Base-by-base conservation (phyloP, 2,888 invertebrate species). In the Teleogryllus oceanicus region DNA sequence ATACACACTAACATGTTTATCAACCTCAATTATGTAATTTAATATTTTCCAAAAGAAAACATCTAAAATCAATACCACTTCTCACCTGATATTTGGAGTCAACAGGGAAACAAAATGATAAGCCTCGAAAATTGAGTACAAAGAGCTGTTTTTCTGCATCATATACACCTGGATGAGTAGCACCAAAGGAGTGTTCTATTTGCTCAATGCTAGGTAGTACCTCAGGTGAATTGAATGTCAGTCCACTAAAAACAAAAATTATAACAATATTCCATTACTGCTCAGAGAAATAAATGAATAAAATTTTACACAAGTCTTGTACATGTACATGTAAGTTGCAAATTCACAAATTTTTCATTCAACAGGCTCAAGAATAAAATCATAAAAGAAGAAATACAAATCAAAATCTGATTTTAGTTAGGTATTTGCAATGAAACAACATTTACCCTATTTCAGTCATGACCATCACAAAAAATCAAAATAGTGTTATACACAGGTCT, bases 141-240 rank as follows among this genome's bases (percentile, higher is more conserved):
- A 98, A 99, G 82, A 97, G 91, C 88, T 98, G 96, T 84, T 96
- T 94, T 86, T 96, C 96, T 81, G 96, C 93, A 89, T 99, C 98
- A 88, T 98, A 99, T 78, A 97, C 96, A 84, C 98, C 99, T 50
- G 99, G 99, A 88, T 98, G 97, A 51, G 99, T 99, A 82, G 99
- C 98, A 83, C 99, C 99, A 89, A 99, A 99, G 80, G 97, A 97
- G 89, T 98, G 96, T 88, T 99, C 99, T 84, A 99, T 97, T 88
- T 98, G 97, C 88, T 98, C 97, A 85, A 99, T 96, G 82, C 98
- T 97, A 83, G 99, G 98, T 87, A 95, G 91, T 82, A 98, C 94
- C 89, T 97, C 96, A 16, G 97, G 96, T 50, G 97, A 95, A 88
- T 96, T 95, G 88, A 96, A 97, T 83, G 93, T 91, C 87, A 94